Evolutionary conservation across 2,113 vertebrate genomes (phyloP), one percentile per base, ranked within the genome.

Genomic region (Eidolon helvum): DNA sequence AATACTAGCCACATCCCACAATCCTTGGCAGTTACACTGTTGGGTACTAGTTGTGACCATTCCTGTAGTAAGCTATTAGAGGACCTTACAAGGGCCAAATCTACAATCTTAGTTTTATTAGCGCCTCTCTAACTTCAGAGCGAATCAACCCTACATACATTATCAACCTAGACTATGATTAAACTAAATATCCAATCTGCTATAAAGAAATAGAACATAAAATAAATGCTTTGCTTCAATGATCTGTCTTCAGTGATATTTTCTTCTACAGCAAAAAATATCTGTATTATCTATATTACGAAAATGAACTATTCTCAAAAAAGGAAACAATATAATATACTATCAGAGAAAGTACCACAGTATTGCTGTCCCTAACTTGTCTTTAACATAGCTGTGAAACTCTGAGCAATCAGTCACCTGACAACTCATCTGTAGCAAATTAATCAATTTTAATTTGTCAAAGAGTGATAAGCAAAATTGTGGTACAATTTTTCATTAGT

Each of bases 401-500:
- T 14, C 50, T 53, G 1, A 92, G n/a, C 19, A 79, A 68, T 65
- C 43, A 65, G 28, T 90, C 74, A 86, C 77, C 65, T 96, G 78
- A 74, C 43, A 84, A 33, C 48, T 90, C 79, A 87, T 66, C 68
- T 94, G 1, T 33, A 90, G 30, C 26, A 90, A 90, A 90, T 78
- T 66, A 53, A 84, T 71, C 69, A 14, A 77, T 77, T 93, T 96
- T 57, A 87, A 65, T 72, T 93, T 95, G 53, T 57, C 50, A 68
- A 40, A 92, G 43, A 82, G 48, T 66, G 10, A 48, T 89, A 74
- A 9, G 10, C 5, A 66, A 92, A 80, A 86, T 33, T 92, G 15
- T 78, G 53, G 33, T 40, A 94, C 10, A 92, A 87, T 94, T 79
- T 95, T 93, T 91, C 68, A 94, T 74, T 90, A 80, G 94, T 38